Evolutionary conservation across 2,113 vertebrate species (phyloP).

Genomic region (Protomyctophum bolini): DNA sequence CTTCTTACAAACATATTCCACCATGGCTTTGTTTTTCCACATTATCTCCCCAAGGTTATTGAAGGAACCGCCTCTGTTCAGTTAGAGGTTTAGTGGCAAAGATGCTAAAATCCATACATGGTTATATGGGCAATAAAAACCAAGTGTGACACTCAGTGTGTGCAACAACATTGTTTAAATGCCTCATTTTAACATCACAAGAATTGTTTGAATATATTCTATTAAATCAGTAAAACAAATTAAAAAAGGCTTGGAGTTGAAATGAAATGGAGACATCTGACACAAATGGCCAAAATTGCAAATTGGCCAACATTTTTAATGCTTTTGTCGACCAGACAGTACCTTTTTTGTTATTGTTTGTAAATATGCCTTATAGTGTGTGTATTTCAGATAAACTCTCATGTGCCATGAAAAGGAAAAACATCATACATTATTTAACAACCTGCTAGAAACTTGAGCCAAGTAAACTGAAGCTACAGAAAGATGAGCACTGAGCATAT

Average conservation of each 20-base stretch:
- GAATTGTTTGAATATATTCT: too few relatives aligned
- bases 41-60: constrained; percentile 36
- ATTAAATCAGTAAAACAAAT: too few relatives aligned
- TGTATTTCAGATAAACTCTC: too few relatives aligned
- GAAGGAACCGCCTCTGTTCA: constrained; percentile 11
- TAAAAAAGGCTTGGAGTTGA: too few relatives aligned
- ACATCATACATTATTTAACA: not conserved
- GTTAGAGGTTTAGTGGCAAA: constrained; percentile 36
- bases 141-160: constrained; percentile 34
- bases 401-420: constrained; percentile 8
- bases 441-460: not conserved
- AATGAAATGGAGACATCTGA: too few relatives aligned
- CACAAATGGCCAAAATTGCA: too few relatives aligned
- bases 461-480: not conserved
- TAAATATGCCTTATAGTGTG: too few relatives aligned
- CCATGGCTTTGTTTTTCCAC: constrained; percentile 25
- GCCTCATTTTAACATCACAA: too few relatives aligned
- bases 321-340: not conserved
- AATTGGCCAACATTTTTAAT: not conserved
- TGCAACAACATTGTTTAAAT: constrained; percentile 12
- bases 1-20: constrained; percentile 42
- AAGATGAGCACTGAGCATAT: too few relatives aligned
- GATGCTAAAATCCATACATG: constrained; percentile 45
- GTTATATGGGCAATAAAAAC: constrained; percentile 26
- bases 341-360: too few relatives aligned